A percentile compares a stretch with the other conserved stretches of the same genome.
Evolutionary conservation across 2,797 vertebrate species (phyloP).

Genomic region (Pseudochaenichthys georgianus): DNA sequence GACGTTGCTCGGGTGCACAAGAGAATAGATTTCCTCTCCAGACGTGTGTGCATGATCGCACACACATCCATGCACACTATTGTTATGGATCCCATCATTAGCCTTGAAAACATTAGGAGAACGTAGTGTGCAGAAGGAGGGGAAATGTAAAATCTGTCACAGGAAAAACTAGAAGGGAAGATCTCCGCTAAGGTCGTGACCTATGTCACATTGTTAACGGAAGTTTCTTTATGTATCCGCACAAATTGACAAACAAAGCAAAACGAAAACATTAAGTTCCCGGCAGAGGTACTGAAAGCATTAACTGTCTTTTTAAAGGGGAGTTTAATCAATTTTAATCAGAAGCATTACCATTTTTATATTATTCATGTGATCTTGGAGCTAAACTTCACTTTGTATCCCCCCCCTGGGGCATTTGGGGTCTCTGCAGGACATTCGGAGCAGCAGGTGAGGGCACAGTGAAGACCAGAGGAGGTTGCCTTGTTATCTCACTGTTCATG

Average conservation of each 20-base stretch:
- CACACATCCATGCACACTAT: constrained; percentile 10
- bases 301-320: too few relatives aligned
- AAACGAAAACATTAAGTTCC: too few relatives aligned
- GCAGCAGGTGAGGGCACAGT: constrained; percentile 32
- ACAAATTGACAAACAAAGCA: too few relatives aligned
- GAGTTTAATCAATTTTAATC: too few relatives aligned
- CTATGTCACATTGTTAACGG: too few relatives aligned
- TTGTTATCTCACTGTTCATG: constrained; percentile 6
- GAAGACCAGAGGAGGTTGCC: constrained; percentile 18
- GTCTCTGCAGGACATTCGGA: constrained; percentile 44
- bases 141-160: not conserved
- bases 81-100: constrained; percentile 37
- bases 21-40: constrained; percentile 71
- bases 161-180: not conserved
- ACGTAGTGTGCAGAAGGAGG: constrained; percentile 1
- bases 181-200: too few relatives aligned
- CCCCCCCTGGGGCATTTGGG: constrained; percentile 39
- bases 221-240: too few relatives aligned
- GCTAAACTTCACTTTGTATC: too few relatives aligned
- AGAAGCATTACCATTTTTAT: too few relatives aligned
- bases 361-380: too few relatives aligned
- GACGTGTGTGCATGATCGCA: constrained; percentile 52
- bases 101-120: not conserved
- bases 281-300: too few relatives aligned
- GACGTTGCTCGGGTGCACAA: constrained; percentile 50